phyloP scores from a whole-genome alignment of 1,140 invertebrate genomes.

The Lordiphosa clarofinis region DNA sequence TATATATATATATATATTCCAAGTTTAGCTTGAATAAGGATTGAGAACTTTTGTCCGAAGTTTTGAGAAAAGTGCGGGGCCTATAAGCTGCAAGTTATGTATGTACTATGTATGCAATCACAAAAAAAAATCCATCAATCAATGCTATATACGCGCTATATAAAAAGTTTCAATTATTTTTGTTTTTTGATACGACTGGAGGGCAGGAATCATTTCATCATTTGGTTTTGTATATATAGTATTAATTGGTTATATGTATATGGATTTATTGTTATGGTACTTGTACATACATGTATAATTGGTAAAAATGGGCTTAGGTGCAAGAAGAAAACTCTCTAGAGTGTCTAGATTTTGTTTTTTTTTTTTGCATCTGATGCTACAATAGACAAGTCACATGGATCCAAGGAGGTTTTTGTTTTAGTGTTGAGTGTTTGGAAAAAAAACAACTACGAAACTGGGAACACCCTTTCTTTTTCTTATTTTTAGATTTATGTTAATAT shows the following conservation, averaged over 20 bases:
- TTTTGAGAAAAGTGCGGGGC: conserved; percentile 34
- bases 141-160: conserved; percentile 62
- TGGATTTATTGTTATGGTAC: conserved; percentile 52
- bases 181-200: conserved; percentile 73
- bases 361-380: conserved; percentile 60
- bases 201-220: conserved; percentile 76
- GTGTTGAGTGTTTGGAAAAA: conserved; percentile 28
- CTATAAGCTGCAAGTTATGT: conserved; percentile 44
- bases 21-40: conserved; percentile 58
- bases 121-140: conserved; percentile 47
- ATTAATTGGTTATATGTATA: conserved; percentile 46
- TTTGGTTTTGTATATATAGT: conserved; percentile 37
- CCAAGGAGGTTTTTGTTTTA: conserved; percentile 64
- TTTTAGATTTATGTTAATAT: no score
- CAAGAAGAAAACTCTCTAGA: conserved; percentile 68
- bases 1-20: conserved; percentile 27
- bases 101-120: conserved; percentile 27
- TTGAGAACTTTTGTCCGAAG: conserved; percentile 42
- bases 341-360: conserved; percentile 27
- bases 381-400: conserved; percentile 78
- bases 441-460: conserved; percentile 44
- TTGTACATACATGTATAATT: conserved; percentile 60
- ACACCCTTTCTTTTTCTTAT: background rate
- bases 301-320: conserved; percentile 59
- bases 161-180: conserved; percentile 47